These are phyloP conservation scores for Lithobates sylvaticus DNA, from an alignment of 2,797 vertebrate genomes.

Conservation along the genomic window DNA sequence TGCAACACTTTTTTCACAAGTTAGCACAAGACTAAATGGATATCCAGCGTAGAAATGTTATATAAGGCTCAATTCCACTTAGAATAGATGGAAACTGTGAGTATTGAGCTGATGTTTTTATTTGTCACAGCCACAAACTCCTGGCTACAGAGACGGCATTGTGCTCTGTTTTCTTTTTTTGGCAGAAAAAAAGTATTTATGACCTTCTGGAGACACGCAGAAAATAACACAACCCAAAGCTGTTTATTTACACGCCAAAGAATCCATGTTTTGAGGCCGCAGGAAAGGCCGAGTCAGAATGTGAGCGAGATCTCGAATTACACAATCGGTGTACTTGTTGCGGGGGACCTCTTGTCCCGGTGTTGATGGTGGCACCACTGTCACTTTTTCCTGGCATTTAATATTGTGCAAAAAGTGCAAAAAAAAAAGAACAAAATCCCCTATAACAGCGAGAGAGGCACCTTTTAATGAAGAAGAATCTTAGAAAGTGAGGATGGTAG, in stretches of 20 bases:
- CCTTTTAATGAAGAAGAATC: too few species aligned
- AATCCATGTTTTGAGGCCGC: not conserved
- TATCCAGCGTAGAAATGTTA: too few species aligned
- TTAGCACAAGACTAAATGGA: too few species aligned
- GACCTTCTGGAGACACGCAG: not conserved
- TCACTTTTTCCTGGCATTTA: not conserved
- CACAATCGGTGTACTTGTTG: not conserved
- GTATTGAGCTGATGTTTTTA: constrained; percentile 16
- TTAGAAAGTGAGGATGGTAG: too few species aligned
- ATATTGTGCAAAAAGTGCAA: too few species aligned
- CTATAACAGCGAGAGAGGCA: too few species aligned
- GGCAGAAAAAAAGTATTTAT: not conserved
- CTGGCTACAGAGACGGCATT: constrained; percentile 16
- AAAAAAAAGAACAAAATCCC: too few species aligned
- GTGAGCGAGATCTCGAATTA: not conserved
- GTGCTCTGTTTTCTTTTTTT: not conserved
- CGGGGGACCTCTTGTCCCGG: not conserved
- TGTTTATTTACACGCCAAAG: not conserved
- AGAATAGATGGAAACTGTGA: constrained; percentile 6
- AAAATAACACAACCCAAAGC: not conserved
- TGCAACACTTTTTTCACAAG: too few species aligned
- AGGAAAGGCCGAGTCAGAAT: not conserved
- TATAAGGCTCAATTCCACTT: too few species aligned
- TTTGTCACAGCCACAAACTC: not conserved
- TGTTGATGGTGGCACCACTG: not conserved